Evolutionary conservation across 2,113 vertebrate species (phyloP).

Genomic region (Grantiella picta): DNA sequence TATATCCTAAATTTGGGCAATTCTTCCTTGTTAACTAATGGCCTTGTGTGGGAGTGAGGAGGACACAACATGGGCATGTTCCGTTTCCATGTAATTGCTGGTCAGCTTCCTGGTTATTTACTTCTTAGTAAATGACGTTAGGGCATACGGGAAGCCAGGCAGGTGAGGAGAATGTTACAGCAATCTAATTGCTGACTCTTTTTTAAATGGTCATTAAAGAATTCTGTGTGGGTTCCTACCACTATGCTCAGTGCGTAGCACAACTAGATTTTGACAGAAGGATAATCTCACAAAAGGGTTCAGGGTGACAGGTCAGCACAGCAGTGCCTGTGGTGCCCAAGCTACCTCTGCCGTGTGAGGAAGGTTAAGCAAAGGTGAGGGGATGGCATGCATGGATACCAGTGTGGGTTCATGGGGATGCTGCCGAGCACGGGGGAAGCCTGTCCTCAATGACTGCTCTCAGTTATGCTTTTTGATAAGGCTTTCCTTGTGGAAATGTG

Average conservation of each 20-base stretch:
- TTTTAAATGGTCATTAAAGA: not conserved
- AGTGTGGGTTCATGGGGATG: fast-evolving
- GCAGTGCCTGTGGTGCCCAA: not conserved
- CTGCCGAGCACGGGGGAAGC: not conserved
- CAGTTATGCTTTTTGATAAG: fast-evolving
- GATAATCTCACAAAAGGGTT: not conserved
- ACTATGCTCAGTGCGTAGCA: not conserved
- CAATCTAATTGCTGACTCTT: not conserved
- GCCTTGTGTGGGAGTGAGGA: not conserved
- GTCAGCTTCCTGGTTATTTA: not conserved
- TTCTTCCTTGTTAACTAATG: not conserved
- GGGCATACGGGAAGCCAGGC: not conserved
- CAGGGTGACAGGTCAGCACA: not conserved
- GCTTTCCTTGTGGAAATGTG: not conserved
- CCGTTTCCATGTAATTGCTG: fast-evolving
- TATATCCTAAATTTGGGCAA: not conserved
- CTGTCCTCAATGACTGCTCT: not conserved
- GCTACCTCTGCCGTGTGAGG: fast-evolving
- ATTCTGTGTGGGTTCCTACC: not conserved
- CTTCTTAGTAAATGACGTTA: not conserved
- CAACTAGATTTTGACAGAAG: not conserved
- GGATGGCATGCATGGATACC: not conserved
- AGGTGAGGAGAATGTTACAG: not conserved
- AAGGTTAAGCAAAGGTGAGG: not conserved
- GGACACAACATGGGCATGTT: not conserved